phyloP scores from a whole-genome alignment of 2,113 vertebrate genomes.

The Calypte anna region DNA sequence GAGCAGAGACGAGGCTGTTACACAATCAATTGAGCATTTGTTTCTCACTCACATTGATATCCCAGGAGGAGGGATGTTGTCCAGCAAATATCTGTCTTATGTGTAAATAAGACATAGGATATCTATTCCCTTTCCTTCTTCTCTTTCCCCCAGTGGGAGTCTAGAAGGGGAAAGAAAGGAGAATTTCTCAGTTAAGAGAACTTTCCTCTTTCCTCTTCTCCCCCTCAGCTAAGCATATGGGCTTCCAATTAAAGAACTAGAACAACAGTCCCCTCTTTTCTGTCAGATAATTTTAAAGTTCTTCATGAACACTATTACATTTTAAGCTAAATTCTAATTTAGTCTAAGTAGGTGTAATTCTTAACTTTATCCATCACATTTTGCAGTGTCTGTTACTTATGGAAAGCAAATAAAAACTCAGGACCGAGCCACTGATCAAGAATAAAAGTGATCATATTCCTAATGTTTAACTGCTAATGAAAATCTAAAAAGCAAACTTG shows the following conservation, averaged over 20 bases:
- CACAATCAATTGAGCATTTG: constrained; percentile 40
- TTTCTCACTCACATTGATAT: constrained; percentile 43
- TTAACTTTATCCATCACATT: neutral
- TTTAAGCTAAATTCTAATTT: constrained; percentile 6
- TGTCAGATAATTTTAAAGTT: neutral
- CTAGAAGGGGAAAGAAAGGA: constrained; percentile 1
- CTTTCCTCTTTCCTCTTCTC: neutral
- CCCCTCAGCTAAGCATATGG: neutral
- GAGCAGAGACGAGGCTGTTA: constrained; percentile 25
- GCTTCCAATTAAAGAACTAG: neutral
- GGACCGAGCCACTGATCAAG: neutral
- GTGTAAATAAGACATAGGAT: constrained; percentile 25
- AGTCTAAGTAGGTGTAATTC: neutral
- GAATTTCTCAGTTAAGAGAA: neutral
- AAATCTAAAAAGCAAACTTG: neutral
- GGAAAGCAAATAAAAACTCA: neutral
- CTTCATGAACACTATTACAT: neutral
- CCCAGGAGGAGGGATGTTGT: neutral
- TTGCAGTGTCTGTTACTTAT: neutral
- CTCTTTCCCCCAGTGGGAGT: neutral
- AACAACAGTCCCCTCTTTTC: neutral
- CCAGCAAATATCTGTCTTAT: neutral
- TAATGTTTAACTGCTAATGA: neutral
- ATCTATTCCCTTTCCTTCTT: neutral
- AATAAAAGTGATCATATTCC: neutral